Base-by-base conservation (phyloP, 2,797 vertebrate genomes). In the Crocodylus rhombifer region DNA sequence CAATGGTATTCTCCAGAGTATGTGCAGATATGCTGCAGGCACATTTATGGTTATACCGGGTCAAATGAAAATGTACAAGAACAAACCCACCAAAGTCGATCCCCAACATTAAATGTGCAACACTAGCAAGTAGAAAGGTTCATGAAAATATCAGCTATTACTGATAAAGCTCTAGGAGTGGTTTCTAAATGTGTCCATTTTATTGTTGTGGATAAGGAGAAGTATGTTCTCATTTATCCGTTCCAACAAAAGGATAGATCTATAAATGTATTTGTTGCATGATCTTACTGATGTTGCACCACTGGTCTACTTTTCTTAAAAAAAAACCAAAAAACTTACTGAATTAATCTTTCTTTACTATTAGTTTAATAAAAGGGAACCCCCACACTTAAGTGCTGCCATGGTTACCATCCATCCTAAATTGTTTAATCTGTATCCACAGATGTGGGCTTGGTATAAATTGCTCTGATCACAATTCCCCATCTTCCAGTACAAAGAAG, bases 401-500 rank as follows among this genome's bases (percentile, higher is more conserved):
- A 26, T 33, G 28, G 62, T 89, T 36, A 62, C 71, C 3, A 1
- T 42, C 30, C 33, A 58, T 28, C 21, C 65, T 14, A n/a, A 93
- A 42, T 2, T 74, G 69, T 69, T 67, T 69, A n/a, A 69, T 77
- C 77, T 80, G 76, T 64, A 78, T n/a, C 77, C 80, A 20, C 2
- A 87, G 74, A 28, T 23, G 15, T 8, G 77, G 61, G 7, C 60
- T 85, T 74, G 60, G 75, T 83, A 10, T 3, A 26, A 42, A 65
- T 4, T 56, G 25, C 63, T 0, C 0, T 1, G 78, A 30, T 80
- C 23, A 21, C 65, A 78, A 0, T 63, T 67, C 74, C 57, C 2
- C 65, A 36, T 28, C 1, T 7, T 28, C 55, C 86, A 28, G 30
- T 13, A 14, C 20, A 74, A 86, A 28, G n/a, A 2, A 2, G 1